Percentiles rank a stretch among this genome's conserved stretches.
These are phyloP conservation scores for Euthynnus affinis DNA, from an alignment of 2,797 vertebrate species.

Conservation along the genomic window DNA sequence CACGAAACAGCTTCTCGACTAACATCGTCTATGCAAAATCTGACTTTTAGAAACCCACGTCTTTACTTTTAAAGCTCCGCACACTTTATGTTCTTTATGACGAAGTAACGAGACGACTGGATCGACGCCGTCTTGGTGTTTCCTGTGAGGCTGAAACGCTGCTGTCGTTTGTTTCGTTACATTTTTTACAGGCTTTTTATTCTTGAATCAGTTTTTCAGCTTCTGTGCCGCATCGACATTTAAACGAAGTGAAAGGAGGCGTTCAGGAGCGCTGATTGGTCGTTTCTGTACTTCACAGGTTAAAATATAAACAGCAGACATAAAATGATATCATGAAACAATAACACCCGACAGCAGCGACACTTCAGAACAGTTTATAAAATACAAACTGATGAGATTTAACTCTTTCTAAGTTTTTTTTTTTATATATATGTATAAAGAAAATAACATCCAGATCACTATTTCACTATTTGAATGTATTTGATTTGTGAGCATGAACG, in stretches of 20 bases:
- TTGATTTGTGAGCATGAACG: conserved; percentile 49
- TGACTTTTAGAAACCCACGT: background rate
- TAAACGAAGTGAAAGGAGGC: no score
- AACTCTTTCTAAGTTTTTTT: conserved; percentile 25
- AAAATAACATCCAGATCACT: background rate
- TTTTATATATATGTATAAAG: background rate
- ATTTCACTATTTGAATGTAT: conserved; percentile 52
- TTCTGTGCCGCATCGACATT: no score
- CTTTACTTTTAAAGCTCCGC: background rate
- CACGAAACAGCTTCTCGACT: no score
- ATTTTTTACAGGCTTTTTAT: no score
- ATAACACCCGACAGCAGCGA: no score
- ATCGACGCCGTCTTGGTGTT: background rate
- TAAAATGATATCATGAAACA: no score
- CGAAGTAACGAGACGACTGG: background rate
- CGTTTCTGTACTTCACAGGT: no score
- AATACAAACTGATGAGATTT: background rate
- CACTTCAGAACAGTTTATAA: background rate
- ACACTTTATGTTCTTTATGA: background rate
- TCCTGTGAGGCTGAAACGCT: conserved; percentile 1
- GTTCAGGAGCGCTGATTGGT: no score
- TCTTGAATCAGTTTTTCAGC: no score
- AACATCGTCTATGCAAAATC: background rate
- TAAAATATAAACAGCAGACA: no score
- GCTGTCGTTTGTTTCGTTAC: conserved; percentile 1